phyloP scores from a whole-genome alignment of 1,140 invertebrate species.

The Heliconius eleuchia region DNA sequence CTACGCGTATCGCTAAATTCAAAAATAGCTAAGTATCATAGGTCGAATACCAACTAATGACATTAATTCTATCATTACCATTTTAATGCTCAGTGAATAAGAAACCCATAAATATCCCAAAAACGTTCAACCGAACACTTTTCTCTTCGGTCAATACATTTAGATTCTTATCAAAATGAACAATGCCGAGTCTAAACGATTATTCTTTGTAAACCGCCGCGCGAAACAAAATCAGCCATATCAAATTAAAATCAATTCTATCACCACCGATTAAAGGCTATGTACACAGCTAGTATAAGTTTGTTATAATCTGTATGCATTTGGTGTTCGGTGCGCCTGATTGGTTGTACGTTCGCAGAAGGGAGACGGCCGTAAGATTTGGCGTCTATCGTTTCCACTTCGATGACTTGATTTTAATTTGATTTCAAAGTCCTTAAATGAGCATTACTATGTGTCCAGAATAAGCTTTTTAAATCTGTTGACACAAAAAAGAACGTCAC shows the following conservation, averaged over 20 bases:
- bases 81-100: conserved; percentile 40
- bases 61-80: conserved; percentile 38
- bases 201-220: conserved; percentile 45
- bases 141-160: conserved; percentile 45
- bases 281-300: conserved; percentile 33
- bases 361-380: conserved; percentile 62
- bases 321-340: conserved; percentile 52
- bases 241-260: conserved; percentile 41
- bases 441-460: conserved; percentile 37
- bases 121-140: conserved; percentile 39
- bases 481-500: not conserved
- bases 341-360: conserved; percentile 60
- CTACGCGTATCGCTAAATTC: conserved; percentile 12
- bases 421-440: conserved; percentile 54
- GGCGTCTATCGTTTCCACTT: conserved; percentile 60
- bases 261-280: conserved; percentile 19
- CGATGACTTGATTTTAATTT: conserved; percentile 62
- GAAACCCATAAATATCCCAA: conserved; percentile 40
- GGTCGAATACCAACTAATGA: conserved; percentile 27
- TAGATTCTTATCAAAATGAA: conserved; percentile 48
- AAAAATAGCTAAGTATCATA: conserved; percentile 18
- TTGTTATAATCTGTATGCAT: conserved; percentile 64
- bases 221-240: conserved; percentile 28
- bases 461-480: conserved; percentile 27
- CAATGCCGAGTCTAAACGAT: conserved; percentile 44